Percentiles rank a stretch among this genome's conserved stretches.
phyloP scores from a whole-genome alignment of 2,888 invertebrate species.

The Gymnocheta viridis region DNA sequence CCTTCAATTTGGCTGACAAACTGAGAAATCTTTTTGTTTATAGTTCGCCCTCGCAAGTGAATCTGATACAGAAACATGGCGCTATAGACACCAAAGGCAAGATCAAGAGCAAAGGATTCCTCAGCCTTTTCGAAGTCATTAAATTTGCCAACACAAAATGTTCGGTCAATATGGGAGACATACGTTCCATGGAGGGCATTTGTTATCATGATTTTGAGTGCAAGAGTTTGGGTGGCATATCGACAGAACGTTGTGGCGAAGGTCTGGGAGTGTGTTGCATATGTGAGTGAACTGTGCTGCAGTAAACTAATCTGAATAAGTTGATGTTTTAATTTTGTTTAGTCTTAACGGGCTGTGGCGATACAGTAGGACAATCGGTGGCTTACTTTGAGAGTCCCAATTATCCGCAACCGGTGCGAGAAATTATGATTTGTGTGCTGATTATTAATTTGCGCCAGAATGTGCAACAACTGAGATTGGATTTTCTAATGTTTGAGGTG shows the following conservation, averaged over 20 bases:
- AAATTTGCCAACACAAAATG: slow-evolving; percentile 87
- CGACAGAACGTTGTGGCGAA: slow-evolving; percentile 87
- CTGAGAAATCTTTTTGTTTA: slow-evolving; percentile 76
- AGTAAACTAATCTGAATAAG: neutral
- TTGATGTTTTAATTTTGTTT: slow-evolving; percentile 48
- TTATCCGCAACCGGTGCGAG: slow-evolving; percentile 85
- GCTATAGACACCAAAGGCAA: slow-evolving; percentile 64
- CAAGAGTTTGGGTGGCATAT: slow-evolving; percentile 84
- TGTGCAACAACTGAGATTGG: slow-evolving; percentile 87
- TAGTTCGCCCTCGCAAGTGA: slow-evolving; percentile 76
- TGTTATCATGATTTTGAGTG: slow-evolving; percentile 89
- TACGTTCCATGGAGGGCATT: slow-evolving; percentile 86
- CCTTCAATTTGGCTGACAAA: slow-evolving; percentile 72
- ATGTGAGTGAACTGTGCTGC: slow-evolving; percentile 83
- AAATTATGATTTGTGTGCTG: slow-evolving; percentile 86
- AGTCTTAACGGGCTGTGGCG: slow-evolving; percentile 88
- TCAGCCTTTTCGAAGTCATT: slow-evolving; percentile 88
- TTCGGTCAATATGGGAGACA: slow-evolving; percentile 78
- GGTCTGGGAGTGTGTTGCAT: slow-evolving; percentile 90
- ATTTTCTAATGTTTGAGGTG: slow-evolving; percentile 88
- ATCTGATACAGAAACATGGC: slow-evolving; percentile 75
- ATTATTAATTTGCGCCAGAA: slow-evolving; percentile 84
- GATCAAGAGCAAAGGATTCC: slow-evolving; percentile 82
- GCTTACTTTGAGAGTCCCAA: slow-evolving; percentile 89
- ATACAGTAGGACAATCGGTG: slow-evolving; percentile 84